phyloP scores from a whole-genome alignment of 2,797 vertebrate species.

The Gymnoscopelus braueri region DNA sequence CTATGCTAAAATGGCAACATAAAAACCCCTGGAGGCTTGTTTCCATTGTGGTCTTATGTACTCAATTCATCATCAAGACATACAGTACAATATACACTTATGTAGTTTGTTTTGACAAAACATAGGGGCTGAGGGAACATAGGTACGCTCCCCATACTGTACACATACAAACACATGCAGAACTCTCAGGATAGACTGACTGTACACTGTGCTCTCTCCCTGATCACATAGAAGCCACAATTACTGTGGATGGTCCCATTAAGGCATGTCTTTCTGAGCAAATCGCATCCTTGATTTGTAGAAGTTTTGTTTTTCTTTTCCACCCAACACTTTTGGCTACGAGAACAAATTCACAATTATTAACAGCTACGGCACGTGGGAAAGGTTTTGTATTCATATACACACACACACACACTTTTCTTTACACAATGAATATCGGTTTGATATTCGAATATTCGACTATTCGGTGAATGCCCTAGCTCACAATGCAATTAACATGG shows the following conservation, averaged over 20 bases:
- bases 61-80: no score
- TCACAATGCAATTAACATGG: conserved; percentile 23
- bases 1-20: no score
- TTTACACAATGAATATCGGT: background rate
- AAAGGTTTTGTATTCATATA: conserved; percentile 6
- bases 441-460: no score
- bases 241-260: conserved; percentile 19
- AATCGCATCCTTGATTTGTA: conserved; percentile 15
- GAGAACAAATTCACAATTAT: conserved; percentile 21
- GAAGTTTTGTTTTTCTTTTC: conserved; percentile 17
- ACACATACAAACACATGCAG: conserved; percentile 42
- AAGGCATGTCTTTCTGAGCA: conserved; percentile 37
- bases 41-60: no score
- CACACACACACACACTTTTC: conserved; percentile 28
- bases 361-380: conserved; percentile 3
- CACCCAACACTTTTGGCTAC: background rate
- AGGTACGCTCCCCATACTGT: background rate
- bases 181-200: conserved; percentile 34
- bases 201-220: conserved; percentile 15
- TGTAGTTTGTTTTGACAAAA: no score
- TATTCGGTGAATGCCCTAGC: no score
- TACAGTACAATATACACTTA: no score
- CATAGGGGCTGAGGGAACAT: no score
- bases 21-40: no score
- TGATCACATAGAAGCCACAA: conserved; percentile 24